phyloP scores from a whole-genome alignment of 2,888 invertebrate genomes.

The Helobdella robusta region DNA sequence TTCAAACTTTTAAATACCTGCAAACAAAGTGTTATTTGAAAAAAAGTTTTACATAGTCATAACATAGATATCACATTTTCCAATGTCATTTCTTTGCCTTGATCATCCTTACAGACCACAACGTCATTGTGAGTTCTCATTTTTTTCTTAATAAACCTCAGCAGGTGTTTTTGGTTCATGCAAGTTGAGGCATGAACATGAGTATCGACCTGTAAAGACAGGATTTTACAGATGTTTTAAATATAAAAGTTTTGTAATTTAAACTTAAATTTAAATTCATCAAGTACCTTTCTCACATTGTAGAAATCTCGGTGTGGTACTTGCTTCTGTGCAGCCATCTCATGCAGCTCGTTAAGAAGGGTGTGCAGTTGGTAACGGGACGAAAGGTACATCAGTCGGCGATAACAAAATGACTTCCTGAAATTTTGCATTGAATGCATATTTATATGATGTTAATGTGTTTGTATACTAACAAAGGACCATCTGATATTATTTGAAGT shows the following conservation, averaged over 20 bases:
- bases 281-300: conserved; percentile 81
- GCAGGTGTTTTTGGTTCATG: conserved; percentile 97
- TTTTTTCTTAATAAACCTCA: conserved; percentile 96
- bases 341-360: conserved; percentile 84
- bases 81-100: conserved; percentile 71
- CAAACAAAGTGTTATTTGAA: background rate
- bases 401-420: conserved; percentile 57
- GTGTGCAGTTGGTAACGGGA: conserved; percentile 95
- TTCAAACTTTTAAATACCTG: conserved; percentile 90
- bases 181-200: conserved; percentile 98
- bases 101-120: conserved; percentile 55
- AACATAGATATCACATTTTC: conserved; percentile 56
- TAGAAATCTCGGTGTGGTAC: conserved; percentile 97
- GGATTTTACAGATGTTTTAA: no score
- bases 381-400: conserved; percentile 86
- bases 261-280: no score
- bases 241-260: no score
- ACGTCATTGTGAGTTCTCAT: conserved; percentile 82
- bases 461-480: conserved; percentile 77
- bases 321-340: conserved; percentile 90
- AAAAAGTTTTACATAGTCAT: background rate
- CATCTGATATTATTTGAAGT: conserved; percentile 92
- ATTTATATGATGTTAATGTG: background rate
- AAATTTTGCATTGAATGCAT: background rate
- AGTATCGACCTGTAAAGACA: conserved; percentile 94